These are phyloP conservation scores for Eurystomus glaucurus DNA, from an alignment of 2,797 vertebrate genomes.

Conservation along the genomic window DNA sequence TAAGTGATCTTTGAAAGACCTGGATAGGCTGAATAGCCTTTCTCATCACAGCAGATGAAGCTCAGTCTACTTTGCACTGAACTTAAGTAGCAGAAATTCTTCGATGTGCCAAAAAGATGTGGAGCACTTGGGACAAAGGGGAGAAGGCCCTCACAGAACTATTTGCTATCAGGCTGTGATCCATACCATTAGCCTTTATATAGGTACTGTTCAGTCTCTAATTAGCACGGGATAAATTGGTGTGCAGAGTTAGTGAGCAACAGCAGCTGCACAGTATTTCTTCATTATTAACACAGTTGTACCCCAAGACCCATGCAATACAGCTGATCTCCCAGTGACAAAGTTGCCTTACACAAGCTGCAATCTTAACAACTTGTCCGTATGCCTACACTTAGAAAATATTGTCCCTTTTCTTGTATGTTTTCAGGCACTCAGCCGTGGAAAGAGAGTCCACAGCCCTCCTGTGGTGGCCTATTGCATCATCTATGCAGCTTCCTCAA, in stretches of 20 bases:
- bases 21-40: neutral
- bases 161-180: neutral
- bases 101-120: neutral
- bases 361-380: neutral
- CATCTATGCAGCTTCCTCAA: neutral
- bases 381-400: neutral
- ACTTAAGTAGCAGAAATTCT: neutral
- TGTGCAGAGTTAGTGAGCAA: neutral
- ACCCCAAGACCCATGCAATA: neutral
- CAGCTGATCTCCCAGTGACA: neutral
- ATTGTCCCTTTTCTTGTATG: neutral
- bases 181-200: neutral
- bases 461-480: neutral
- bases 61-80: neutral
- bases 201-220: neutral
- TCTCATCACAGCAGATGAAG: neutral
- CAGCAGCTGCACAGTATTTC: neutral
- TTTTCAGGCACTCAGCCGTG: neutral
- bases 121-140: neutral
- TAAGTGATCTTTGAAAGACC: slow-evolving; percentile 22
- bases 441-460: neutral
- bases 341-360: neutral
- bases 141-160: neutral
- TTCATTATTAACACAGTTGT: fast-evolving
- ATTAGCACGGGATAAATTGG: neutral